Evolutionary conservation across 2,888 invertebrate genomes (phyloP).

Genomic region (Hydropsyche betteni): DNA sequence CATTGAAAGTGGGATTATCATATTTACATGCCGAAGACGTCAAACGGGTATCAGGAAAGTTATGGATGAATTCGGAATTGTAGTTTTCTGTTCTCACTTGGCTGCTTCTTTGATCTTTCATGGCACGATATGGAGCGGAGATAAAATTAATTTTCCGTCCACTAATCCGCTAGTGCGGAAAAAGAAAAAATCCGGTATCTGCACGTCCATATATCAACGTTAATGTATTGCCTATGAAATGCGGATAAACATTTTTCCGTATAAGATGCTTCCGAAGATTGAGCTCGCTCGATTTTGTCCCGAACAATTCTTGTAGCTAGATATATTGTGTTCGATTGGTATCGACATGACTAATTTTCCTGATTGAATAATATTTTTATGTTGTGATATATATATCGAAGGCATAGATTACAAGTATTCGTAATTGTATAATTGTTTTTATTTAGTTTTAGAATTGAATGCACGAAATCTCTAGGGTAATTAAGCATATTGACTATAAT

Average conservation of each 20-base stretch:
- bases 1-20: no score
- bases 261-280: not conserved
- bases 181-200: constrained; percentile 14
- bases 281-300: not conserved
- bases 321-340: not conserved
- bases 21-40: no score
- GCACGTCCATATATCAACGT: constrained; percentile 18
- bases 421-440: no score
- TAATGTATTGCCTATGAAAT: constrained; percentile 8
- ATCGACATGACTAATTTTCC: constrained; percentile 5
- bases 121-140: constrained; percentile 3
- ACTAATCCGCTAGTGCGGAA: not conserved
- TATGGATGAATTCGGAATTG: no score
- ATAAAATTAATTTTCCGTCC: constrained; percentile 20
- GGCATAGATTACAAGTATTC: no score
- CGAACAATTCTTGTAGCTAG: not conserved
- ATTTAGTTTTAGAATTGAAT: no score
- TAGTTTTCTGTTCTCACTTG: not conserved
- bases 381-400: not conserved
- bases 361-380: constrained; percentile 4
- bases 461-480: no score
- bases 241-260: constrained; percentile 21
- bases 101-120: constrained; percentile 6
- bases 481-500: no score
- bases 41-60: no score